Percentiles rank a stretch among this genome's conserved stretches.
These are phyloP conservation scores for Rhynchophorus ferrugineus DNA, from an alignment of 1,140 invertebrate genomes.

Conservation along the genomic window DNA sequence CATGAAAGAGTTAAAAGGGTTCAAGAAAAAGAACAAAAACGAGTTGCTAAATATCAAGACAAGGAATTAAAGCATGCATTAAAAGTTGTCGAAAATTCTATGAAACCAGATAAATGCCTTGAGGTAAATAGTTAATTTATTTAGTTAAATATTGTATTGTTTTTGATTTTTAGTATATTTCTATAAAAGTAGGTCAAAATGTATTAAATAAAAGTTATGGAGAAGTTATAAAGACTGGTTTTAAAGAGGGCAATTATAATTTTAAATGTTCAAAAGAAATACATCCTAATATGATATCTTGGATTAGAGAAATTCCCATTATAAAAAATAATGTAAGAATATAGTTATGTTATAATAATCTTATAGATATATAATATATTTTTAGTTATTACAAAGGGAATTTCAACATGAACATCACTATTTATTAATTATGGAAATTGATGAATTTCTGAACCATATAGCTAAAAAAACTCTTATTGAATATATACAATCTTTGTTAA, in stretches of 20 bases:
- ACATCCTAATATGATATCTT: constrained; percentile 43
- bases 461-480: constrained; percentile 32
- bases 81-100: constrained; percentile 32
- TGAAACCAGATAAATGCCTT: constrained; percentile 50
- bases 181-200: constrained; percentile 44
- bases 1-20: constrained; percentile 17
- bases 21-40: constrained; percentile 28
- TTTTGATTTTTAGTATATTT: constrained; percentile 40
- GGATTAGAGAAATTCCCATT: constrained; percentile 40
- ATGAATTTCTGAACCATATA: constrained; percentile 39
- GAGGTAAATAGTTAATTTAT: constrained; percentile 38
- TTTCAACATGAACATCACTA: constrained; percentile 27
- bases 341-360: constrained; percentile 13
- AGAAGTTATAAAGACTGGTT: constrained; percentile 29
- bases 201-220: constrained; percentile 37
- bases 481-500: constrained; percentile 32
- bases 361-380: constrained; percentile 24
- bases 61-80: constrained; percentile 38
- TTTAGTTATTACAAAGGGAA: constrained; percentile 29
- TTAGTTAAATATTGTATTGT: constrained; percentile 2
- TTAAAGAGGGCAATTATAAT: constrained; percentile 31
- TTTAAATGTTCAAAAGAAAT: constrained; percentile 35
- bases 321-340: constrained; percentile 22
- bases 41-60: constrained; percentile 34
- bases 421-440: constrained; percentile 42